Conservation (phyloP, 2,113 vertebrate genomes). For the Rynchops niger region DNA sequence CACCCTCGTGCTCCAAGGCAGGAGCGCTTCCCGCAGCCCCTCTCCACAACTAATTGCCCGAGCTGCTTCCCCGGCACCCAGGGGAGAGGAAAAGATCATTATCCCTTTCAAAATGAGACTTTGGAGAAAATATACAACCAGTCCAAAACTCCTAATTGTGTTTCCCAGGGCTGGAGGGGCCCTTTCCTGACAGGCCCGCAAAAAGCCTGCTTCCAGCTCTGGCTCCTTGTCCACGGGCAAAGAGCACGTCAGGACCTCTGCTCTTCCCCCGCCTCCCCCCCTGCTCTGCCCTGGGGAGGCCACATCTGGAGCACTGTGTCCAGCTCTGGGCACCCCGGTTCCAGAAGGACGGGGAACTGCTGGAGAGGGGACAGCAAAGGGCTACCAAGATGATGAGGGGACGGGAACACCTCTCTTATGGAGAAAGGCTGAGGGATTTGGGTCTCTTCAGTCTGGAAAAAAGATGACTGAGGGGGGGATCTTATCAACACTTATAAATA, state of each 20-base stretch:
- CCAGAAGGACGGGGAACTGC: too few species aligned
- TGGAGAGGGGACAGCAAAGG: too few species aligned
- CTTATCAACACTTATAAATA: too few species aligned
- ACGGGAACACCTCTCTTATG: too few species aligned
- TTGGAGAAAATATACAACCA: neutral
- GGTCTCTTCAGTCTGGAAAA: too few species aligned
- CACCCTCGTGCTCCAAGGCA: neutral
- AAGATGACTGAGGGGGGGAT: too few species aligned
- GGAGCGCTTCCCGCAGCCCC: neutral
- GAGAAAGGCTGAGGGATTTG: too few species aligned
- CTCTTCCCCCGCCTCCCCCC: too few species aligned
- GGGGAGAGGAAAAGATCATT: conserved; percentile 32
- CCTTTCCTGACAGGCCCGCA: neutral
- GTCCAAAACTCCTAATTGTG: neutral
- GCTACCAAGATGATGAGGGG: too few species aligned
- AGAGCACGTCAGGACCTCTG: neutral
- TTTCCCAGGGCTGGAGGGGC: neutral
- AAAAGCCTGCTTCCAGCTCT: neutral
- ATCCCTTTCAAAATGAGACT: conserved; percentile 23
- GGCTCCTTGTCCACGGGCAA: neutral
- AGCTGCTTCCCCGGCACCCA: neutral
- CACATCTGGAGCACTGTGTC: too few species aligned
- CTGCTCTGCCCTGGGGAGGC: too few species aligned
- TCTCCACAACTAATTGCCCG: neutral
- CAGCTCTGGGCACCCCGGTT: too few species aligned